Base-by-base conservation (phyloP, 2,888 invertebrate genomes). In the Eulithis testata region DNA sequence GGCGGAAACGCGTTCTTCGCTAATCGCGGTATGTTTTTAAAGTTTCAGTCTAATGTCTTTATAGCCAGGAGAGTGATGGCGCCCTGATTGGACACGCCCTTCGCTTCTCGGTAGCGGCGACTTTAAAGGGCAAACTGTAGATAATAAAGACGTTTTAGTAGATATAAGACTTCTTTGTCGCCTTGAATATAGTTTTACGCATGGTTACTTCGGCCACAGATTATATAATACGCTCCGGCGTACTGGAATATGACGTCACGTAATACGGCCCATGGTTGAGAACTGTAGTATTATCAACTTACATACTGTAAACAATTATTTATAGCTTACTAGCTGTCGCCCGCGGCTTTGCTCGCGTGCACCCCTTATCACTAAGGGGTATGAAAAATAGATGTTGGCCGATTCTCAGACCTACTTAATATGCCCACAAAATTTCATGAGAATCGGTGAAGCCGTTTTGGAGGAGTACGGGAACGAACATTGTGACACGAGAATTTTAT, bases 51-150 rank as follows among this genome's bases (percentile, higher is more conserved):
- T 86, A 85, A 89, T 87, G 86, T 89, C 88, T 89, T 82, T 82
- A 87, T 86, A 84, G 78, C 76, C 78, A 76, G 79, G 78, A 82
- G 86, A 90, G 88, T 88, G 89, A 89, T 89, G 89, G 83, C 75
- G 69, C 73, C 65, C 75, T 76, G 85, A 87, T 88, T 86, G 84
- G 87, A 78, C 87, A 88, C 90, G 87, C 86, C 86, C 77, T 71
- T 58, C 71, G 73, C 70, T 84, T 88, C 86, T 81, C 82, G 76
- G 88, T 87, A 87, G 80, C 86, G 83, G 85, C 81, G 69, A 81
- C 82, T 76, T 82, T 70, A 83, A 86, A 86, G 76, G 75, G 74
- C 72, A 59, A 47, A 72, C 70, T 67, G 63, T 65, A 63, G 66
- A 69, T 69, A 55, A 64, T 64, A 56, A 52, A 63, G 52, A 52